A percentile compares a stretch with the other conserved stretches of the same genome.
Conservation (phyloP, 2,113 vertebrate species). For the Nycticryphes semicollaris region DNA sequence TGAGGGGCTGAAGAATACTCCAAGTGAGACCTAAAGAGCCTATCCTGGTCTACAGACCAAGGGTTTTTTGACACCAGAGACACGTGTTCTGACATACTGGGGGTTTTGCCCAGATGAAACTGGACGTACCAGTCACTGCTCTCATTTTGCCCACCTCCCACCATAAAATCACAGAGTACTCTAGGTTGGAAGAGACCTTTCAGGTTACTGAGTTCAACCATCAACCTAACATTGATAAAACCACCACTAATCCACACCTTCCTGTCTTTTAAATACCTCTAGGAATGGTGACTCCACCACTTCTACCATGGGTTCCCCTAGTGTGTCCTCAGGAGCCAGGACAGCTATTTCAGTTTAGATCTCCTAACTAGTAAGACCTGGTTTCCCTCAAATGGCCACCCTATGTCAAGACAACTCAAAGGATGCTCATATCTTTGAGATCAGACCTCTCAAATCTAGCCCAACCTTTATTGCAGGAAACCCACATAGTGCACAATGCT, state of each 20-base stretch:
- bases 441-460: not conserved
- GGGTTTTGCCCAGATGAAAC: rapidly evolving
- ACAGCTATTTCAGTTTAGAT: not conserved
- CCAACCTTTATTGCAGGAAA: rapidly evolving
- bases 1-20: not conserved
- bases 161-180: not conserved
- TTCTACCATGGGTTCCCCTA: not conserved
- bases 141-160: not conserved
- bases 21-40: not conserved
- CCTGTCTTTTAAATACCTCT: not conserved
- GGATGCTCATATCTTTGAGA: not conserved
- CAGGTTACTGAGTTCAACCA: not conserved
- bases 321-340: not conserved
- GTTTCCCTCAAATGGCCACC: not conserved
- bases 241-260: not conserved
- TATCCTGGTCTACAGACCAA: not conserved
- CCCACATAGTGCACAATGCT: rapidly evolving
- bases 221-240: not conserved
- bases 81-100: rapidly evolving
- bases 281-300: not conserved
- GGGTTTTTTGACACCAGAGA: rapidly evolving
- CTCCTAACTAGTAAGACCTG: not conserved
- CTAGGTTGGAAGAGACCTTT: not conserved
- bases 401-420: rapidly evolving
- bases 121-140: rapidly evolving